Percentiles rank a stretch among this genome's conserved stretches.
phyloP scores from a whole-genome alignment of 2,113 vertebrate species.

The Anoura caudifer region DNA sequence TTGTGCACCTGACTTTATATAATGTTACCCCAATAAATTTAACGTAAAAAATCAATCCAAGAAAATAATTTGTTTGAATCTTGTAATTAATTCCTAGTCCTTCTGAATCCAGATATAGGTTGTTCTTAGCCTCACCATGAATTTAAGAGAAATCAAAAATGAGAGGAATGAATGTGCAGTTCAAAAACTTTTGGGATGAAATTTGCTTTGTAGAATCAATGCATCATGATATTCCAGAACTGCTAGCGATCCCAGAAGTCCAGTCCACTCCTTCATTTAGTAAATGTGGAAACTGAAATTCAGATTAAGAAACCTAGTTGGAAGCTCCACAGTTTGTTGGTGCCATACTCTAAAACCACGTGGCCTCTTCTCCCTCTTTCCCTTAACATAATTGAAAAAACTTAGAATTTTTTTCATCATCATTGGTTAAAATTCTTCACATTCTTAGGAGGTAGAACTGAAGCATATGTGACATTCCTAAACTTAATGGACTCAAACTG shows the following conservation, averaged over 20 bases:
- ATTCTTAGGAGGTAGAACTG: neutral
- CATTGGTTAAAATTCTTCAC: neutral
- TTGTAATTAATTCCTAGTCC: neutral
- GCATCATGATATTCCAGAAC: neutral
- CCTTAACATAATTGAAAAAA: neutral
- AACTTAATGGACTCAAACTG: neutral
- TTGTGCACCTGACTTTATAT: neutral
- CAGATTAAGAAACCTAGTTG: neutral
- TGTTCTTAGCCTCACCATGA: neutral
- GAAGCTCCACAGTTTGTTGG: neutral
- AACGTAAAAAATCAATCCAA: neutral
- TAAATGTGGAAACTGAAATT: neutral
- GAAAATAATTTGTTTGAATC: neutral
- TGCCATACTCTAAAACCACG: neutral
- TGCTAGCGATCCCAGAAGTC: neutral
- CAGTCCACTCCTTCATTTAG: neutral
- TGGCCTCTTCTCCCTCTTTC: neutral
- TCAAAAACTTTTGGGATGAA: constrained; percentile 27
- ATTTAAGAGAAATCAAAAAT: constrained; percentile 20
- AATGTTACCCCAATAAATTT: neutral
- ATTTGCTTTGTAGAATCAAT: neutral
- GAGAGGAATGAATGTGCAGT: neutral
- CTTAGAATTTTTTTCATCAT: neutral
- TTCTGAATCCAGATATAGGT: neutral
- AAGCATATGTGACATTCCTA: neutral